phyloP scores from a whole-genome alignment of 2,113 vertebrate genomes.

The Ailurus styani region DNA sequence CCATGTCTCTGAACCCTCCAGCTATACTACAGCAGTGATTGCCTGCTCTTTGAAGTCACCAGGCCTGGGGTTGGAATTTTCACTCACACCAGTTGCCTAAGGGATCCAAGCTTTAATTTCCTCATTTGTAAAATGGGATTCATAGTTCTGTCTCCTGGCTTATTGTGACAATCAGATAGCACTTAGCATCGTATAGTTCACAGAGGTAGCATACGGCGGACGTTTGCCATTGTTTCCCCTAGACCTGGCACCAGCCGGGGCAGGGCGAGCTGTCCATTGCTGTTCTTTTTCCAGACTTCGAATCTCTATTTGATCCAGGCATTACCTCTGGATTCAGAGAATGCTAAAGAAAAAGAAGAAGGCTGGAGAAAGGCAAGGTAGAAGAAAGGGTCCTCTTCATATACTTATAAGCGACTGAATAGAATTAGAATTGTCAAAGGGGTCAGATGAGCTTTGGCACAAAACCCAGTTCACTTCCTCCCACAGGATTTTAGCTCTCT shows the following conservation, averaged over 20 bases:
- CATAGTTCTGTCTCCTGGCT: not conserved
- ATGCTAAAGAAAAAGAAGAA: not conserved
- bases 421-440: not conserved
- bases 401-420: not conserved
- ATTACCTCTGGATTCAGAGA: not conserved
- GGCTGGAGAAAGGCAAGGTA: not conserved
- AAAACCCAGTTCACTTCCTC: not conserved
- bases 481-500: not conserved
- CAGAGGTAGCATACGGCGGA: not conserved
- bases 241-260: not conserved
- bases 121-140: not conserved
- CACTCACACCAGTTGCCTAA: not conserved
- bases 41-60: not conserved
- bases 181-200: not conserved
- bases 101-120: not conserved
- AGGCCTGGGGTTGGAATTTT: not conserved
- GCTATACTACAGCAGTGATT: not conserved
- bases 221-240: not conserved
- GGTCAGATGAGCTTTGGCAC: not conserved
- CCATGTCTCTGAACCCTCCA: not conserved
- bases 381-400: not conserved
- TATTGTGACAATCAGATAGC: not conserved
- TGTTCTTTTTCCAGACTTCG: not conserved
- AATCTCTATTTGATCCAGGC: not conserved
- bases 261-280: not conserved